These are phyloP conservation scores for Paralinhomoeus sp. DNA, from an alignment of 2,888 invertebrate genomes.

Conservation along the genomic window DNA sequence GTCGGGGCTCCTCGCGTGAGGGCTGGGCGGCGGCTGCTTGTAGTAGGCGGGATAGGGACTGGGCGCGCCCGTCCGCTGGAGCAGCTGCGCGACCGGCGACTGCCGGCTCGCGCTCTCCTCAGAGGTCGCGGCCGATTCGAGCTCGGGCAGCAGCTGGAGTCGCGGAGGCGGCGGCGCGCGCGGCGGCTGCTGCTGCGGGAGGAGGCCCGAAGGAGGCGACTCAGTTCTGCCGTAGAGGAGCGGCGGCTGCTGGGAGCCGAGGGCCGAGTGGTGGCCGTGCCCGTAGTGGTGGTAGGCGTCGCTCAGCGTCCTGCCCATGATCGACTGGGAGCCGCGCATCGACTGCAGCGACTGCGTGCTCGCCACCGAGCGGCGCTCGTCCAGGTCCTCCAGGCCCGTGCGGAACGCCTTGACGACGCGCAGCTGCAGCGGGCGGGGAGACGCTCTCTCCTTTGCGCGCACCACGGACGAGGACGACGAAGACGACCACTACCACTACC, in stretches of 20 bases:
- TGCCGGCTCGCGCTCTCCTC: constrained; percentile 1
- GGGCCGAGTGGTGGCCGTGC: not conserved
- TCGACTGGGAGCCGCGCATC: constrained; percentile 14
- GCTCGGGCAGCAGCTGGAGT: not conserved
- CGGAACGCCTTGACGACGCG: constrained; percentile 99
- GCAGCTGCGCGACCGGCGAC: constrained; percentile 11
- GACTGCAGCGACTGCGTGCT: constrained; percentile 60
- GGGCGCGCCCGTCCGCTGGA: constrained; percentile 14
- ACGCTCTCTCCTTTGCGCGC: not conserved
- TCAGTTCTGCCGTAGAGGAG: too few species aligned
- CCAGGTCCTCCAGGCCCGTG: constrained; percentile 95
- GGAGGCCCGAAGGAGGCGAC: not conserved
- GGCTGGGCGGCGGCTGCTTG: too few species aligned
- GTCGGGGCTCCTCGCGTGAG: constrained; percentile 1
- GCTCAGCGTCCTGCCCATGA: constrained; percentile 6
- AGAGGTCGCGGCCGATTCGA: not conserved
- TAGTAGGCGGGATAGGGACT: constrained; percentile 16
- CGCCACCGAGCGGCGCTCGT: constrained; percentile 93
- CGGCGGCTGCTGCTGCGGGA: not conserved
- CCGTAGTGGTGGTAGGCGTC: not conserved
- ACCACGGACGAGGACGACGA: not conserved
- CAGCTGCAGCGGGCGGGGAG: constrained; percentile 48
- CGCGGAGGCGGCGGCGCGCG: not conserved
- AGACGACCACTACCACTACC: not conserved
- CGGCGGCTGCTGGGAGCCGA: too few species aligned